These are phyloP conservation scores for Dioctria rufipes DNA, from an alignment of 2,888 invertebrate species.

Conservation along the genomic window DNA sequence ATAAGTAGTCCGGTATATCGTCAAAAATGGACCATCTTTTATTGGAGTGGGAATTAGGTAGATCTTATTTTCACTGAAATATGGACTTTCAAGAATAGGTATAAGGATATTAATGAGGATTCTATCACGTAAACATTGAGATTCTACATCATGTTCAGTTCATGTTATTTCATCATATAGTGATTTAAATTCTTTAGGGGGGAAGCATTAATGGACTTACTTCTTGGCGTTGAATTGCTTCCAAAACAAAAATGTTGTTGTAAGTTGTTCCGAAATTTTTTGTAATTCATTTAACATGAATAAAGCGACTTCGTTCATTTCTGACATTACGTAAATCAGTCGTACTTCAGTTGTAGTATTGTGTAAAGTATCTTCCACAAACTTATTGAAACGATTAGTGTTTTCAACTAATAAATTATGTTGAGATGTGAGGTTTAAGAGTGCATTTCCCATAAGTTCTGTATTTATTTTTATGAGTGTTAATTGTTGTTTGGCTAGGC, in stretches of 20 bases:
- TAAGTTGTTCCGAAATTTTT: neutral
- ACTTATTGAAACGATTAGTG: neutral
- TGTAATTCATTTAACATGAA: neutral
- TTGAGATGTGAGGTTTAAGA: neutral
- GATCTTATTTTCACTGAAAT: too few species aligned
- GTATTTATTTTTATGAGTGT: too few species aligned
- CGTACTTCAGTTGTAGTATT: neutral
- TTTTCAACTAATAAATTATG: neutral
- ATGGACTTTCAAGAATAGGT: too few species aligned
- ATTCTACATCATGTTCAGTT: neutral
- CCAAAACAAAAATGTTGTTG: neutral
- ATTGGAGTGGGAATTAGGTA: too few species aligned
- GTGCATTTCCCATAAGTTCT: neutral
- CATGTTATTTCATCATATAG: neutral
- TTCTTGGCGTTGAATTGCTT: neutral
- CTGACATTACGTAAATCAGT: too few species aligned
- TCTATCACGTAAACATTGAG: neutral
- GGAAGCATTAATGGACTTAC: neutral
- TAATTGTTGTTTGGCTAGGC: too few species aligned
- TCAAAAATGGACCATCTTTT: too few species aligned
- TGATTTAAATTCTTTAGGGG: neutral
- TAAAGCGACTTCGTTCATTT: slow-evolving; percentile 6
- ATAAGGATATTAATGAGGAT: too few species aligned
- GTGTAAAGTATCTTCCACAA: neutral
- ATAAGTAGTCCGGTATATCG: too few species aligned